These are phyloP conservation scores for Drosophila vallismaia DNA, from an alignment of 2,888 invertebrate species.

Conservation along the genomic window DNA sequence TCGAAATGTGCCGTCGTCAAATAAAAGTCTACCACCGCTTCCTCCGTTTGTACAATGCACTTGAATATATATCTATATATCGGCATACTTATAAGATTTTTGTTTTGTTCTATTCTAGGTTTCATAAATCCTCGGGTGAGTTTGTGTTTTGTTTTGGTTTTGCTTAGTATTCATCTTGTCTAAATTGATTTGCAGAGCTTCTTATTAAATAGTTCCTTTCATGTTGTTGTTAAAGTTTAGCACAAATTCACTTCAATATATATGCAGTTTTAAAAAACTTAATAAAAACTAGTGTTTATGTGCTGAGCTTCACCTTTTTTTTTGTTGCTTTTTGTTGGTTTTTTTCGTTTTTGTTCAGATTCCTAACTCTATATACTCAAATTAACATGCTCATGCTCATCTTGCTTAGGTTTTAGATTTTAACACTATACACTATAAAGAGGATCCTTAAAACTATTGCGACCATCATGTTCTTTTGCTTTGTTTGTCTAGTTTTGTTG, in stretches of 20 bases:
- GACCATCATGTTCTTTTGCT: slow-evolving; percentile 74
- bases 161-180: slow-evolving; percentile 58
- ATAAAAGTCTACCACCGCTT: slow-evolving; percentile 34
- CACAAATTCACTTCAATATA: slow-evolving; percentile 52
- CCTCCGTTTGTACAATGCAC: slow-evolving; percentile 54
- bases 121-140: slow-evolving; percentile 43
- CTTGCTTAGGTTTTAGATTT: slow-evolving; percentile 55
- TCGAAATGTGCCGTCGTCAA: slow-evolving; percentile 33
- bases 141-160: slow-evolving; percentile 66
- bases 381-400: slow-evolving; percentile 60
- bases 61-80: slow-evolving; percentile 41
- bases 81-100: slow-evolving; percentile 13
- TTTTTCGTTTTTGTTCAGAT: slow-evolving; percentile 59
- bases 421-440: slow-evolving; percentile 80
- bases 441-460: slow-evolving; percentile 78
- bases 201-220: slow-evolving; percentile 9
- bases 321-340: background rate
- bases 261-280: slow-evolving; percentile 68
- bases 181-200: slow-evolving; percentile 65
- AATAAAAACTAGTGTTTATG: slow-evolving; percentile 67
- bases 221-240: slow-evolving; percentile 51
- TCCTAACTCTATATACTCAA: slow-evolving; percentile 69
- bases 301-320: slow-evolving; percentile 51
- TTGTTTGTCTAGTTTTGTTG: slow-evolving; percentile 61
- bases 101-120: slow-evolving; percentile 21